Percentiles rank a stretch among this genome's conserved stretches.
These are phyloP conservation scores for Leptoclinus maculatus DNA, from an alignment of 2,797 vertebrate species.

Conservation along the genomic window DNA sequence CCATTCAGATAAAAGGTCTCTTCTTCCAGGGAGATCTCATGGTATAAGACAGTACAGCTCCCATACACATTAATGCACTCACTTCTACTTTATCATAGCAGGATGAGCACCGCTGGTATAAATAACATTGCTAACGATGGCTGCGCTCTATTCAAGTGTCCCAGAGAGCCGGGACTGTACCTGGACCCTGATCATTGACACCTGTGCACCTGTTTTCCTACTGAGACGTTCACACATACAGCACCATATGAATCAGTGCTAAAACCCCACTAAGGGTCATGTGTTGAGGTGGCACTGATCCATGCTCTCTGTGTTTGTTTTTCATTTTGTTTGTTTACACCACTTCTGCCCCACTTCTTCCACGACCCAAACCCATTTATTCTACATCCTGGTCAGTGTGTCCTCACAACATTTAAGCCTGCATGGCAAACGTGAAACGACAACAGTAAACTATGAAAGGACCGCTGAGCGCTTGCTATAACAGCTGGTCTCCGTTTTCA, in stretches of 20 bases:
- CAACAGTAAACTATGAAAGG: not conserved
- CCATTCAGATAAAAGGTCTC: too few species aligned
- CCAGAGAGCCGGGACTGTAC: not conserved
- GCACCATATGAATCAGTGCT: not conserved
- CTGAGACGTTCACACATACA: not conserved
- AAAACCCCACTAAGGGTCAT: too few species aligned
- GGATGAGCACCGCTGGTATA: not conserved
- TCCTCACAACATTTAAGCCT: not conserved
- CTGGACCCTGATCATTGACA: not conserved
- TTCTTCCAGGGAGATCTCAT: not conserved
- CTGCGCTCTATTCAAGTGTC: not conserved
- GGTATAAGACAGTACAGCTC: not conserved
- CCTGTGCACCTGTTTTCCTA: not conserved
- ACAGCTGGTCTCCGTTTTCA: slow-evolving; percentile 16
- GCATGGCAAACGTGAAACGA: not conserved
- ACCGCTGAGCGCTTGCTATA: not conserved
- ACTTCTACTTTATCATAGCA: not conserved
- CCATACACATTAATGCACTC: not conserved
- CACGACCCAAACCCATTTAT: not conserved
- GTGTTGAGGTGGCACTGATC: slow-evolving; percentile 9
- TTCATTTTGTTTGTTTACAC: slow-evolving; percentile 9
- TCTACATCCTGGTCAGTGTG: not conserved
- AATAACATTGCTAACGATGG: not conserved
- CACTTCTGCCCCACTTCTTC: not conserved
- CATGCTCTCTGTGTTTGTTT: not conserved